These are phyloP conservation scores for Lutraria rhynchaena DNA, from an alignment of 1,140 invertebrate genomes.

Conservation along the genomic window DNA sequence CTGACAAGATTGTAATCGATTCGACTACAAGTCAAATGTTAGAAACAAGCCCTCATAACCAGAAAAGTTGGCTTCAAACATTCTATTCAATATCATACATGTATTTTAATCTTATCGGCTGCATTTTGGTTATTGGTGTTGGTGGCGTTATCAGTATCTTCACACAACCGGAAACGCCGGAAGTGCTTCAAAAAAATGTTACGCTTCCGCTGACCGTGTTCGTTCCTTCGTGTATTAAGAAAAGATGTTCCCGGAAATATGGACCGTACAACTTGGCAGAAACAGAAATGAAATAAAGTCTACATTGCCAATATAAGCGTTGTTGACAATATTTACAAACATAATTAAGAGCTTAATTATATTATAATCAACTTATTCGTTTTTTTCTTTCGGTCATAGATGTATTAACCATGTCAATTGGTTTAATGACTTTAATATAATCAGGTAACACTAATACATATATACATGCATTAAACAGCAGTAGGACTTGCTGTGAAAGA, in stretches of 20 bases:
- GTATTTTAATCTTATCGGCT: conserved; percentile 42
- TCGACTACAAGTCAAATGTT: not conserved
- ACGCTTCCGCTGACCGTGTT: conserved; percentile 23
- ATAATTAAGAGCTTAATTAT: too few relatives aligned
- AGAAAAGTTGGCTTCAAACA: not conserved
- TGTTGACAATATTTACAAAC: too few relatives aligned
- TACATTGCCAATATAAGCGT: too few relatives aligned
- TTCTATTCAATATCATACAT: conserved; percentile 46
- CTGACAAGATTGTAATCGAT: not conserved
- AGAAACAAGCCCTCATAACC: not conserved
- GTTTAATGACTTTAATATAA: too few relatives aligned
- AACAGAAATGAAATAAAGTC: too few relatives aligned
- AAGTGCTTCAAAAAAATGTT: not conserved
- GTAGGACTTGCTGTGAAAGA: too few relatives aligned
- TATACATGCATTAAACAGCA: too few relatives aligned
- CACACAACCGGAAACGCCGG: conserved; percentile 21
- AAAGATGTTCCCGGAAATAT: not conserved
- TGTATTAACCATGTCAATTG: too few relatives aligned
- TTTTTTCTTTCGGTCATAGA: too few relatives aligned
- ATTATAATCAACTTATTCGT: too few relatives aligned
- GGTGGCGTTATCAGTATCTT: conserved; percentile 5
- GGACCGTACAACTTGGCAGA: too few relatives aligned
- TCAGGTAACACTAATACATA: too few relatives aligned
- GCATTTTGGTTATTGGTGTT: conserved; percentile 12
- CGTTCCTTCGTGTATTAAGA: conserved; percentile 28